These are phyloP conservation scores for Eulemur macaco DNA, from an alignment of 2,113 vertebrate species.

Conservation along the genomic window DNA sequence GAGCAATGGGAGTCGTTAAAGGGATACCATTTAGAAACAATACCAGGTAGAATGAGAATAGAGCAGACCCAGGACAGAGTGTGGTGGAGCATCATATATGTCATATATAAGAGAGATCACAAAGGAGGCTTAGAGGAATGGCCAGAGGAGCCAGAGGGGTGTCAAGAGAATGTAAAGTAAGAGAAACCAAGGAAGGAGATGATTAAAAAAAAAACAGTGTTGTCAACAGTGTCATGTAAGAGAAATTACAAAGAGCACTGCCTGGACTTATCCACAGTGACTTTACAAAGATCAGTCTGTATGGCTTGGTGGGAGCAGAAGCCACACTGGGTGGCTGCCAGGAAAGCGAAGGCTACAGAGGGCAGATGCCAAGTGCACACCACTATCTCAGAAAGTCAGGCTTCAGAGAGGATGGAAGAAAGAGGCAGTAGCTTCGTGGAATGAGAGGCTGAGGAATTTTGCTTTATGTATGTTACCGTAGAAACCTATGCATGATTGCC, in stretches of 20 bases:
- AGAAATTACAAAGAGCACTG: constrained; percentile 39
- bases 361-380: background rate
- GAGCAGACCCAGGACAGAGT: background rate
- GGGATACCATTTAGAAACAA: background rate
- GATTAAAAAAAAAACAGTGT: background rate
- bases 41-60: background rate
- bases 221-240: background rate
- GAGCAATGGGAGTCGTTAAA: background rate
- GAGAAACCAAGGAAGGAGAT: constrained; percentile 23
- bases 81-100: background rate
- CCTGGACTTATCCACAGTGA: background rate
- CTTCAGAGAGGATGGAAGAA: background rate
- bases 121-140: background rate
- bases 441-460: background rate
- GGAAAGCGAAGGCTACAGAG: background rate
- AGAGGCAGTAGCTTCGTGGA: background rate
- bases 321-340: background rate
- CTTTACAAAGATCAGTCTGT: background rate
- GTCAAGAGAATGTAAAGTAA: background rate
- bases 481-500: background rate
- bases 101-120: background rate
- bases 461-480: background rate
- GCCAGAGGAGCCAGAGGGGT: background rate
- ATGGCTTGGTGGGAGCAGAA: background rate
- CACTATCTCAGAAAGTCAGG: background rate